A percentile compares a stretch with the other conserved stretches of the same genome.
Evolutionary conservation across 2,888 invertebrate genomes (phyloP).

Genomic region (Eupithecia tripunctaria): DNA sequence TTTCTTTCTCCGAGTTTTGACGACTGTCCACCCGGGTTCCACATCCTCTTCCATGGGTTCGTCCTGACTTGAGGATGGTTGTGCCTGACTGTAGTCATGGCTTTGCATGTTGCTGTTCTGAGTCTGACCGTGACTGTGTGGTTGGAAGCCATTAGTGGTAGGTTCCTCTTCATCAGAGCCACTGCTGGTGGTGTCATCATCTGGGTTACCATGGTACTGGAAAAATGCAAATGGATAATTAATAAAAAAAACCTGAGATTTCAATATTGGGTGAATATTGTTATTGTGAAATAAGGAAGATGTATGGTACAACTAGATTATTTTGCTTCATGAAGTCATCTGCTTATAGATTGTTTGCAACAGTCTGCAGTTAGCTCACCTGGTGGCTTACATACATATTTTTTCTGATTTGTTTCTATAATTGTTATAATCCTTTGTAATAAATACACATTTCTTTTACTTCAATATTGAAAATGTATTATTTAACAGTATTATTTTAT

Average conservation of each 20-base stretch:
- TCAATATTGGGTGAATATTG: too few species aligned
- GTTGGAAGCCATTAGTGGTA: neutral
- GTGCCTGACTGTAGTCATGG: neutral
- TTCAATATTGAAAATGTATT: too few species aligned
- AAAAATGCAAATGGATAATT: conserved; percentile 36
- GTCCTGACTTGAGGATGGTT: conserved; percentile 46
- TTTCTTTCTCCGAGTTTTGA: conserved; percentile 82
- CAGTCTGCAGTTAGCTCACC: too few species aligned
- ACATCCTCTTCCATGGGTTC: conserved; percentile 81
- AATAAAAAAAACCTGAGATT: neutral
- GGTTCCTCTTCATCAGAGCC: conserved; percentile 67
- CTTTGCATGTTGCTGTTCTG: conserved; percentile 16
- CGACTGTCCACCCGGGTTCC: conserved; percentile 88
- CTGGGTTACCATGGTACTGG: conserved; percentile 77
- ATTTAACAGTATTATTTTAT: too few species aligned
- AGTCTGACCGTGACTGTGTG: conserved; percentile 11
- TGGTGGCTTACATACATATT: too few species aligned
- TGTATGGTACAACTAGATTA: too few species aligned
- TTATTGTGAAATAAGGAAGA: too few species aligned
- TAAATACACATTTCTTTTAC: neutral
- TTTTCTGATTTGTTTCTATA: neutral
- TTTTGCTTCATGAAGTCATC: too few species aligned
- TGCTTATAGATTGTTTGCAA: too few species aligned
- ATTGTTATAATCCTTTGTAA: neutral
- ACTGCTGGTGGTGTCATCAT: conserved; percentile 78